Conservation (phyloP, 2,888 invertebrate genomes). For the Bombylius discolor region DNA sequence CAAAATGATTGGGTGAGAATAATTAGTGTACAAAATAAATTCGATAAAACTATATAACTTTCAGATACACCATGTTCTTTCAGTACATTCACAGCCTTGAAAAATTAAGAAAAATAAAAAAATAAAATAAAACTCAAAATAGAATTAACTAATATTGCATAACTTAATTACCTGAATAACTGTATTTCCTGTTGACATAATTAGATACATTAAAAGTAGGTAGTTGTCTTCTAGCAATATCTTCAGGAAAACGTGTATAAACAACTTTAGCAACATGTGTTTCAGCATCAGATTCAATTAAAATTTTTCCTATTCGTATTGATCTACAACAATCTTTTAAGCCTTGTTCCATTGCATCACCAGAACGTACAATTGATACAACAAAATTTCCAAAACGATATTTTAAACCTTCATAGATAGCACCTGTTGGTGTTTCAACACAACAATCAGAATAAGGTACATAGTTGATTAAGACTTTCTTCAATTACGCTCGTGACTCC, state of each 20-base stretch:
- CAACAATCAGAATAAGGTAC: constrained; percentile 86
- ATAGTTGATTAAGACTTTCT: constrained; percentile 90
- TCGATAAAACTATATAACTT: constrained; percentile 90
- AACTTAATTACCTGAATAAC: constrained; percentile 51
- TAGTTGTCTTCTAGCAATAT: constrained; percentile 91
- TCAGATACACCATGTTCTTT: constrained; percentile 90
- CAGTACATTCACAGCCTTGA: constrained; percentile 83
- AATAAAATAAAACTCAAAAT: no score
- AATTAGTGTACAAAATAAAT: constrained; percentile 90
- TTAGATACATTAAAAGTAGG: constrained; percentile 95
- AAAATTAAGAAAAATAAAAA: neutral
- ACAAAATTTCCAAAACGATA: constrained; percentile 98
- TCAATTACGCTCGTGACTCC: no score
- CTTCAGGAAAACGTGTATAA: no score
- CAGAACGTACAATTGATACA: constrained; percentile 87
- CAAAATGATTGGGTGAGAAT: no score
- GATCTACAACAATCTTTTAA: constrained; percentile 94
- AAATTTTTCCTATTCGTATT: constrained; percentile 95
- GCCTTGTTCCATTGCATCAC: constrained; percentile 95
- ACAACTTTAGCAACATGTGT: constrained; percentile 94
- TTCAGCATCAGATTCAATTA: constrained; percentile 91
- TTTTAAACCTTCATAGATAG: constrained; percentile 79
- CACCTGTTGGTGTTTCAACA: constrained; percentile 81
- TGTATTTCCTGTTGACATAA: constrained; percentile 97
- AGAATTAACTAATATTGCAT: neutral